Percentiles rank a stretch among this genome's conserved stretches.
Conservation (phyloP, 2,797 vertebrate species). For the Intellagama lesueurii region DNA sequence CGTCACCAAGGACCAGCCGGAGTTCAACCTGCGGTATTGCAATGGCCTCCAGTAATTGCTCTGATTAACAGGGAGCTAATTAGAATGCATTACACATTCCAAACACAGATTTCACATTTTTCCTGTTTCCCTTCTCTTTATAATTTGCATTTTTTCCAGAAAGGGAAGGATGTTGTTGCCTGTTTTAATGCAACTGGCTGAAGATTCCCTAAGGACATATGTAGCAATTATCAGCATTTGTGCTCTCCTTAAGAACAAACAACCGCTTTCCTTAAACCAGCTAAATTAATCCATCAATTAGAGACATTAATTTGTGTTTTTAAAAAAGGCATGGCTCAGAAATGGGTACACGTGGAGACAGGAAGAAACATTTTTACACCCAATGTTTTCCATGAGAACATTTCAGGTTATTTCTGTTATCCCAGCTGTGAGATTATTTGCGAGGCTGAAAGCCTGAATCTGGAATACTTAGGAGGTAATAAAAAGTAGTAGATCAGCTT, state of each 20-base stretch:
- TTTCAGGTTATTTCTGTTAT: not conserved
- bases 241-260: conserved; percentile 2
- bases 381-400: not conserved
- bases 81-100: conserved; percentile 64
- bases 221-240: conserved; percentile 22
- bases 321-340: not conserved
- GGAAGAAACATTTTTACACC: not conserved
- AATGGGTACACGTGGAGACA: not conserved
- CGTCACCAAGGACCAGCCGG: conserved; percentile 54
- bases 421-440: not conserved
- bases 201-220: conserved; percentile 36
- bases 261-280: conserved; percentile 38
- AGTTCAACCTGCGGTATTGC: conserved; percentile 40
- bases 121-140: conserved; percentile 48
- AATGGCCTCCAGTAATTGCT: conserved; percentile 62
- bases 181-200: conserved; percentile 25
- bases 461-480: not conserved
- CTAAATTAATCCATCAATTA: conserved; percentile 24
- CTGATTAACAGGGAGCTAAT: conserved; percentile 70
- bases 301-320: conserved; percentile 10
- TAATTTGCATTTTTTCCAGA: conserved; percentile 52
- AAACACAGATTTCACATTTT: conserved; percentile 51
- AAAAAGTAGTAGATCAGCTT: not conserved
- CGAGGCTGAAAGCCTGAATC: not conserved
- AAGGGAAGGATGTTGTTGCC: conserved; percentile 33